Conservation (phyloP, 2,888 invertebrate genomes). For the Drosophila mayaguana region DNA sequence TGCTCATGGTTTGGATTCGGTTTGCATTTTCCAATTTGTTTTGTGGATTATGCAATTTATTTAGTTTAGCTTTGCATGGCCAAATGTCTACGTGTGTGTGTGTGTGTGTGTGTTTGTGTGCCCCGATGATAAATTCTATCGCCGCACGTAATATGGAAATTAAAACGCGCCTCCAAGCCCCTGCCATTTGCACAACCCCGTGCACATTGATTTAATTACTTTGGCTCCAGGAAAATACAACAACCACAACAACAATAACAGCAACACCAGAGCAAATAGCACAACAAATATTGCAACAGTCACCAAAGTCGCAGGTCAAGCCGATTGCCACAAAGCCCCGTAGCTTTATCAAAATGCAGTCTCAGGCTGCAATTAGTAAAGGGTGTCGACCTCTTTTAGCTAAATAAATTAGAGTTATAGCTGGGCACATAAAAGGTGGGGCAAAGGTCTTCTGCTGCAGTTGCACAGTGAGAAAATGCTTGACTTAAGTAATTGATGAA, state of each 20-base stretch:
- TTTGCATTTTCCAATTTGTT: conserved; percentile 70
- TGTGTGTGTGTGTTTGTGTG: neutral
- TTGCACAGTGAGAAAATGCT: neutral
- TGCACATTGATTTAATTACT: conserved; percentile 65
- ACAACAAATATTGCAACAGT: conserved; percentile 27
- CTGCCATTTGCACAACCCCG: neutral
- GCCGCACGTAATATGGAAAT: conserved; percentile 81
- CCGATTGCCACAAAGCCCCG: conserved; percentile 13
- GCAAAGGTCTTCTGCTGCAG: neutral
- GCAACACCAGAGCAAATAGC: conserved; percentile 1
- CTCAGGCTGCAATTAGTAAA: neutral
- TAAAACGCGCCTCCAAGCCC: conserved; percentile 48
- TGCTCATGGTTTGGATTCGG: conserved; percentile 59
- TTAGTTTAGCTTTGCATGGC: conserved; percentile 62
- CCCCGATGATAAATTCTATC: conserved; percentile 75
- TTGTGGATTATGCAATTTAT: conserved; percentile 71
- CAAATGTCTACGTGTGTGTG: conserved; percentile 40
- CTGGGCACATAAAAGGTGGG: neutral
- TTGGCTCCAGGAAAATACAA: conserved; percentile 26
- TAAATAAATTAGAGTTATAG: neutral
- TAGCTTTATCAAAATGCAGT: conserved; percentile 16
- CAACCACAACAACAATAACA: conserved; percentile 23
- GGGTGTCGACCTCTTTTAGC: conserved; percentile 1
- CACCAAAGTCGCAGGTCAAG: conserved; percentile 37
- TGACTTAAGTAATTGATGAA: neutral